A percentile compares a stretch with the other conserved stretches of the same genome.
These are phyloP conservation scores for Oithona nana DNA, from an alignment of 2,888 invertebrate species.

Conservation along the genomic window DNA sequence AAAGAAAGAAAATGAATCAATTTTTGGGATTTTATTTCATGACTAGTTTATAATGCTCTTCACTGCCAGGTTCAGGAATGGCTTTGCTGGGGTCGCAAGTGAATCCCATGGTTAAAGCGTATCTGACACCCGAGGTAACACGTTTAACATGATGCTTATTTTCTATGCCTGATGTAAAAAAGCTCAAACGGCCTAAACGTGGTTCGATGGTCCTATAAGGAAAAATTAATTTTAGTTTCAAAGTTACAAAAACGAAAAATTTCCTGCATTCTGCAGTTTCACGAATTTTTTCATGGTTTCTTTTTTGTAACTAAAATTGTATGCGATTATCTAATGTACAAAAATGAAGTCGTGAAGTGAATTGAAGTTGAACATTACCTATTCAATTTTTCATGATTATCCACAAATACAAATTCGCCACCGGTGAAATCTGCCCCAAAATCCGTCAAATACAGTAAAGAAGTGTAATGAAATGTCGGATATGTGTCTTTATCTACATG, in stretches of 20 bases:
- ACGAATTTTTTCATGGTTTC: too few relatives aligned
- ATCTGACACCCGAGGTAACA: slow-evolving; percentile 51
- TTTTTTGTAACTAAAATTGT: too few relatives aligned
- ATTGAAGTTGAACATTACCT: slow-evolving; percentile 27
- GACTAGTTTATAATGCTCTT: slow-evolving; percentile 17
- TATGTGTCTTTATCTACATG: slow-evolving; percentile 75
- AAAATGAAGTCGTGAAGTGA: too few relatives aligned
- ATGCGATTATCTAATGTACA: too few relatives aligned
- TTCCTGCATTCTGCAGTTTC: not conserved
- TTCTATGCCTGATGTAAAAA: slow-evolving; percentile 72
- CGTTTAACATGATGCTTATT: slow-evolving; percentile 64
- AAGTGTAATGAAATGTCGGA: slow-evolving; percentile 67
- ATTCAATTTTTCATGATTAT: slow-evolving; percentile 42
- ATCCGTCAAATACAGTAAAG: slow-evolving; percentile 56
- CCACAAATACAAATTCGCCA: slow-evolving; percentile 59
- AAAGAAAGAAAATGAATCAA: too few relatives aligned
- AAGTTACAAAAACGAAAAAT: not conserved
- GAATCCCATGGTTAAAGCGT: slow-evolving; percentile 66
- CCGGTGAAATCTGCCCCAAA: slow-evolving; percentile 56
- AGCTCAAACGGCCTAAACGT: slow-evolving; percentile 44
- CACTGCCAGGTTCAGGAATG: slow-evolving; percentile 11
- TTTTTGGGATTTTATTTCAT: not conserved
- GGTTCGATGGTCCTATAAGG: slow-evolving; percentile 15
- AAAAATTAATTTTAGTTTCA: not conserved
- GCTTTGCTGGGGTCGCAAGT: slow-evolving; percentile 36